Percentiles rank a stretch among this genome's conserved stretches.
phyloP scores from a whole-genome alignment of 1,140 invertebrate genomes.

The Cyrtorhinus lividipennis region DNA sequence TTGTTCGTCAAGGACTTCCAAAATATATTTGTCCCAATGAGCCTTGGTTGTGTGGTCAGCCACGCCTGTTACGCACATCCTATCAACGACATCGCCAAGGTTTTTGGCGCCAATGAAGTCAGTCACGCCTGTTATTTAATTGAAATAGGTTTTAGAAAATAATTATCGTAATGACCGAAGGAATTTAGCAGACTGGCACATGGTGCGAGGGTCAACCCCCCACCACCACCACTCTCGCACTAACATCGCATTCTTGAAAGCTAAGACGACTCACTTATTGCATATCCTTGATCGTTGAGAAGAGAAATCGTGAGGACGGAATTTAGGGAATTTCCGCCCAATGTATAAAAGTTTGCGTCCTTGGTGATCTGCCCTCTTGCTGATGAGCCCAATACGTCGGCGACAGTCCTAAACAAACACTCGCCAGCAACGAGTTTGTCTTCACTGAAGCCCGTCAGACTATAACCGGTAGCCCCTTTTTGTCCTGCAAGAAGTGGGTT shows the following conservation, averaged over 20 bases:
- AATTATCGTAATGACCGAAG: no score
- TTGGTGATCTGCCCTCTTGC: constrained; percentile 38
- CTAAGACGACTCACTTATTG: constrained; percentile 49
- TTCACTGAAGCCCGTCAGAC: constrained; percentile 44
- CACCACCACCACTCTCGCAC: no score
- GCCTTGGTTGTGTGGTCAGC: constrained; percentile 22
- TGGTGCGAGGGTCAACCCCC: no score
- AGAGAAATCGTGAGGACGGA: constrained; percentile 65
- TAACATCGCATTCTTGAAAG: no score
- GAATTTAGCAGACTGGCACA: no score
- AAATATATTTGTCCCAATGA: constrained; percentile 28
- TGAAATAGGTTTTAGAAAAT: no score
- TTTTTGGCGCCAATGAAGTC: constrained; percentile 61
- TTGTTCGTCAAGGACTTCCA: constrained; percentile 41
- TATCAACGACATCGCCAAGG: constrained; percentile 45
- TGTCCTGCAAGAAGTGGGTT: constrained; percentile 31
- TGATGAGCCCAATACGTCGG: constrained; percentile 46
- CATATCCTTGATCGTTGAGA: constrained; percentile 58
- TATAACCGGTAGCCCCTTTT: constrained; percentile 22
- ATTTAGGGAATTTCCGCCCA: constrained; percentile 75
- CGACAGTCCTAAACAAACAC: constrained; percentile 54
- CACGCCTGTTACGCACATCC: constrained; percentile 17
- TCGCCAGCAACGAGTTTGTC: constrained; percentile 44
- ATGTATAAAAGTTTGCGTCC: constrained; percentile 60
- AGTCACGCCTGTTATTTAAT: constrained; percentile 51